Evolutionary conservation across 2,888 invertebrate species (phyloP).

Genomic region (Pandemis corylana): DNA sequence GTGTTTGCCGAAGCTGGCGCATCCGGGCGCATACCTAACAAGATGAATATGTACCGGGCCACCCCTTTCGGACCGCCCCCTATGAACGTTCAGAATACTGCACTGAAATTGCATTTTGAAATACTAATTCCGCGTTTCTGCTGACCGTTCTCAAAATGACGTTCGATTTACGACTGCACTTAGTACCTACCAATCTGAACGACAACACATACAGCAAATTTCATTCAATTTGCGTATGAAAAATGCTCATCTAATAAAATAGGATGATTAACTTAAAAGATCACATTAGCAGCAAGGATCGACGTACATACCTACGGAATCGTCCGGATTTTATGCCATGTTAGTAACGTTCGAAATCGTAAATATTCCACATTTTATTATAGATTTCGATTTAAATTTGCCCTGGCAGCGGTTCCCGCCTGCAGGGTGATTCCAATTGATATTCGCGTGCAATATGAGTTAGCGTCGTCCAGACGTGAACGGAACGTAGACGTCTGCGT

Average conservation of each 20-base stretch:
- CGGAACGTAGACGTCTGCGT: not conserved
- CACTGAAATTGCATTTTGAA: slow-evolving; percentile 83
- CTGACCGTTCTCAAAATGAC: slow-evolving; percentile 51
- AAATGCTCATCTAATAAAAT: no score
- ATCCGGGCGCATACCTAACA: slow-evolving; percentile 85
- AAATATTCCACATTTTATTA: slow-evolving; percentile 13
- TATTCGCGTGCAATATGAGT: slow-evolving; percentile 35
- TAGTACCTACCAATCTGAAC: slow-evolving; percentile 29
- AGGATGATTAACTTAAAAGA: no score
- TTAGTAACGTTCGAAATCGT: slow-evolving; percentile 4
- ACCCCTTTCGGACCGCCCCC: slow-evolving; percentile 75
- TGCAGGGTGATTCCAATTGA: slow-evolving; percentile 16
- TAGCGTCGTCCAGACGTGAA: slow-evolving; percentile 16
- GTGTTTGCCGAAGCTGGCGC: slow-evolving; percentile 84
- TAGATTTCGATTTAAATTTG: slow-evolving; percentile 30
- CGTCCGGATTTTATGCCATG: not conserved
- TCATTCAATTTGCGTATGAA: no score
- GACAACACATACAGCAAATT: not conserved
- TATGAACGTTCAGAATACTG: slow-evolving; percentile 69
- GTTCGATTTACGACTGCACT: slow-evolving; percentile 46
- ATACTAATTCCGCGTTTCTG: slow-evolving; percentile 77
- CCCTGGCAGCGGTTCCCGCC: slow-evolving; percentile 19
- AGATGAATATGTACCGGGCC: slow-evolving; percentile 82
- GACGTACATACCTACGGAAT: not conserved
- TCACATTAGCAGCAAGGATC: no score